A percentile compares a stretch with the other conserved stretches of the same genome.
Evolutionary conservation across 2,888 invertebrate genomes (phyloP).

Genomic region (Drosophila tripunctata): DNA sequence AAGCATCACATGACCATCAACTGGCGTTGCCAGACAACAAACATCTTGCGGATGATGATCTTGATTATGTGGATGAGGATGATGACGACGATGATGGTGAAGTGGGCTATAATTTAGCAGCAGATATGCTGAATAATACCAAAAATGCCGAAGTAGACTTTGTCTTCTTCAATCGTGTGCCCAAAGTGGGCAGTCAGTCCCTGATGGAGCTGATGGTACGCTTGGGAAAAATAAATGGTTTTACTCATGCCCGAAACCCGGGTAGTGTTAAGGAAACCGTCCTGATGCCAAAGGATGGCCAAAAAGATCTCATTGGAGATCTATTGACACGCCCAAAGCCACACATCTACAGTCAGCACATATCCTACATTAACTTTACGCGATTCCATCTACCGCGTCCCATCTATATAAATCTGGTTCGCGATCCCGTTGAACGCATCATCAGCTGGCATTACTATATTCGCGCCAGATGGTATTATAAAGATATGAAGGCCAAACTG

Average conservation of each 20-base stretch:
- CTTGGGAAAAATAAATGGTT: constrained; percentile 85
- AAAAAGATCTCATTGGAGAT: constrained; percentile 89
- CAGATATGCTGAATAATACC: constrained; percentile 80
- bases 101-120: constrained; percentile 47
- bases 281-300: constrained; percentile 89
- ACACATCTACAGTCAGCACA: constrained; percentile 93
- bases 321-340: constrained; percentile 89
- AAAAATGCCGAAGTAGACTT: constrained; percentile 86
- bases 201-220: constrained; percentile 92
- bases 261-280: constrained; percentile 94
- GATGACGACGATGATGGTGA: constrained; percentile 32
- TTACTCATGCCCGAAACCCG: constrained; percentile 87
- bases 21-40: constrained; percentile 43
- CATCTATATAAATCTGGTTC: constrained; percentile 94
- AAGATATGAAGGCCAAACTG: constrained; percentile 85
- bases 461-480: constrained; percentile 95
- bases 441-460: constrained; percentile 97
- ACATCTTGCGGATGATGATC: background rate
- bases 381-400: constrained; percentile 91
- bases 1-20: constrained; percentile 51
- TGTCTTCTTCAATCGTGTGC: constrained; percentile 94
- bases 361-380: constrained; percentile 94
- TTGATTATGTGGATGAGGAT: background rate
- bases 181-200: constrained; percentile 95
- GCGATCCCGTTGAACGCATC: constrained; percentile 95